Evolutionary conservation across 1,140 invertebrate species (phyloP), one percentile per base, ranked within the genome.

Genomic region (Dinothrombium tinctorium): DNA sequence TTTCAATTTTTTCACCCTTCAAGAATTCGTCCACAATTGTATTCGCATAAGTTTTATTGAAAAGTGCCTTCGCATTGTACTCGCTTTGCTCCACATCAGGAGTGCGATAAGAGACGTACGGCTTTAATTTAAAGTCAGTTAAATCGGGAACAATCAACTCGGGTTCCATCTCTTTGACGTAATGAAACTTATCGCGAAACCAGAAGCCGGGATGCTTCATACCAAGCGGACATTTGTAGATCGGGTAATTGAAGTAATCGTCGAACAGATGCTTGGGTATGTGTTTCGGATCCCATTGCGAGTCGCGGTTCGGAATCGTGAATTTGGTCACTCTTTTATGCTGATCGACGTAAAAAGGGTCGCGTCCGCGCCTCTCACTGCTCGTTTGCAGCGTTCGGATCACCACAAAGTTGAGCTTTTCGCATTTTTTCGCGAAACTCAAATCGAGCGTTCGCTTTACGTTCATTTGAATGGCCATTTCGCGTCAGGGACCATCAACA

Each of bases 61-160:
- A 92, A 14, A 92, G 61, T 55, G 83, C 71, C 59, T 82, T 55
- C 7, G 83, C 60, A 12, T 79, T 84, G 49, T 86, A 83, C 57
- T 77, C 69, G 7, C 69, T 66, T 55, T 84, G 75, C 11, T 62
- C 53, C 3, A 87, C 65, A 40, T 82, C 72, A 8, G 66, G 59
- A 0, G 69, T 67, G 58, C 67, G 68, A 51, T 92, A 94, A 0
- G 81, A 82, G 0, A 94, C 87, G 54, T 95, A 95, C 0, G 89
- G 82, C 58, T 87, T 89, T 20, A 95, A 60, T 60, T 71, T 56
- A 37, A 68, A 71, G 46, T 64, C 70, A 48, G 67, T 73, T 4
- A 95, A 59, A 56, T 90, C 72, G 2, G 89, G 89, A 14, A 94
- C 86, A 45, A 95, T 71, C 12, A 94, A 53, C 55, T 92, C 76